Conservation (phyloP, 1,140 invertebrate species). For the Listronotus oregonensis region DNA sequence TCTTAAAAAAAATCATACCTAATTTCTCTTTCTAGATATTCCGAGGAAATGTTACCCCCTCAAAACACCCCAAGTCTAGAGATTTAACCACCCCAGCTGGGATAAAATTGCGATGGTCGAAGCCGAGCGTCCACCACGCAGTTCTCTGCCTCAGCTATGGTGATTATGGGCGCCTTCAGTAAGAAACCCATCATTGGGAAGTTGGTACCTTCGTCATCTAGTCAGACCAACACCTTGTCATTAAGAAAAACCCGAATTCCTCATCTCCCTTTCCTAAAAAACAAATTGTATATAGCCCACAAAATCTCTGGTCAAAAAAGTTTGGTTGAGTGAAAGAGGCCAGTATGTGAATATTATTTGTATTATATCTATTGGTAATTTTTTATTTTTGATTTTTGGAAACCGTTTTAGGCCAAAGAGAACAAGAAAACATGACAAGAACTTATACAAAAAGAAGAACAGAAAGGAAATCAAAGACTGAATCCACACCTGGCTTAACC, state of each 20-base stretch:
- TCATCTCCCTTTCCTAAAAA: too few relatives aligned
- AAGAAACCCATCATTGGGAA: conserved; percentile 11
- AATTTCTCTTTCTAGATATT: conserved; percentile 13
- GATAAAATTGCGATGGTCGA: conserved; percentile 15
- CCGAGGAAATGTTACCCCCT: conserved; percentile 34
- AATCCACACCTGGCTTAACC: conserved; percentile 1
- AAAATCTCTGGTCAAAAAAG: too few relatives aligned
- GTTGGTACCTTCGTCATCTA: conserved; percentile 35
- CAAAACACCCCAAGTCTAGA: conserved; percentile 9
- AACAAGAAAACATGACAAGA: conserved; percentile 50
- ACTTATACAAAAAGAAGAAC: conserved; percentile 44
- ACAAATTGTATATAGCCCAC: too few relatives aligned
- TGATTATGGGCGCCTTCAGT: conserved; percentile 15
- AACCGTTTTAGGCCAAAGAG: conserved; percentile 43
- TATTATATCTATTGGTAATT: too few relatives aligned
- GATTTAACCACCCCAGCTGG: conserved; percentile 19
- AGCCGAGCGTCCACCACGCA: conserved; percentile 25
- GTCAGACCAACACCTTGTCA: conserved; percentile 45
- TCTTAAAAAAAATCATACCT: too few relatives aligned
- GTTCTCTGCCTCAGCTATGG: conserved; percentile 33
- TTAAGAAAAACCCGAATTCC: neutral
- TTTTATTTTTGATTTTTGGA: too few relatives aligned
- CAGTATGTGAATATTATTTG: too few relatives aligned
- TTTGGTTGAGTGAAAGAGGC: too few relatives aligned
- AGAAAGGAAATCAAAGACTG: conserved; percentile 32